Conservation (phyloP, 2,888 invertebrate species). For the Cyrtodaria siliqua region DNA sequence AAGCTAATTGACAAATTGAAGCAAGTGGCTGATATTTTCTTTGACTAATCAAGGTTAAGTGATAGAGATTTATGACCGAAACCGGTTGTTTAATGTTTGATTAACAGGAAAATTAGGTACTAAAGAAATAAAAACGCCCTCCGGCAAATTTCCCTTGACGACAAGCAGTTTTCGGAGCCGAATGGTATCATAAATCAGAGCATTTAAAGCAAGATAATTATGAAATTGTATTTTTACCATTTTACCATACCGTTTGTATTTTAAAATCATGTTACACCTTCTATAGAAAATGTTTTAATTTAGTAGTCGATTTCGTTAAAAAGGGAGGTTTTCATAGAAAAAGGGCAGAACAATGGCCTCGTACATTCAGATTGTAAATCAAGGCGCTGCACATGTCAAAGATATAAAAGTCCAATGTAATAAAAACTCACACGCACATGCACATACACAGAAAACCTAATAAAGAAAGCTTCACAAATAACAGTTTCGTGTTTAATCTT, state of each 20-base stretch:
- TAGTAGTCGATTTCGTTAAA: too few species aligned
- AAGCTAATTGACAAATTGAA: slow-evolving; percentile 58
- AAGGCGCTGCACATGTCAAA: not conserved
- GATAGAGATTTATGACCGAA: slow-evolving; percentile 39
- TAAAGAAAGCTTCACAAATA: too few species aligned
- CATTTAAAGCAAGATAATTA: slow-evolving; percentile 14
- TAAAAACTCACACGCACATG: slow-evolving; percentile 11
- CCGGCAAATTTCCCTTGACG: slow-evolving; percentile 10
- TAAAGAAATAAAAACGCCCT: slow-evolving; percentile 24
- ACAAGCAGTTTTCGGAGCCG: not conserved
- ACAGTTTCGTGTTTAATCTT: too few species aligned
- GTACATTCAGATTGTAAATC: not conserved
- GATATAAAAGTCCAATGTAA: not conserved
- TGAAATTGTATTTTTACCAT: slow-evolving; percentile 28
- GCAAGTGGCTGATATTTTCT: slow-evolving; percentile 48
- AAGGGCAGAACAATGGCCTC: not conserved
- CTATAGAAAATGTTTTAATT: too few species aligned
- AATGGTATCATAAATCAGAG: slow-evolving; percentile 31
- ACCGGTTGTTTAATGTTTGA: slow-evolving; percentile 36
- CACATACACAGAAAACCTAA: slow-evolving; percentile 3
- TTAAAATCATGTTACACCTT: too few species aligned
- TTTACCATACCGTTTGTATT: slow-evolving; percentile 14
- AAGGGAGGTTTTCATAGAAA: too few species aligned
- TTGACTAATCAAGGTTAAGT: slow-evolving; percentile 28
- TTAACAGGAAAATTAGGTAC: slow-evolving; percentile 35